Percentiles rank a stretch among this genome's conserved stretches.
These are phyloP conservation scores for Brachystomella parvula DNA, from an alignment of 1,140 invertebrate genomes.

Conservation along the genomic window DNA sequence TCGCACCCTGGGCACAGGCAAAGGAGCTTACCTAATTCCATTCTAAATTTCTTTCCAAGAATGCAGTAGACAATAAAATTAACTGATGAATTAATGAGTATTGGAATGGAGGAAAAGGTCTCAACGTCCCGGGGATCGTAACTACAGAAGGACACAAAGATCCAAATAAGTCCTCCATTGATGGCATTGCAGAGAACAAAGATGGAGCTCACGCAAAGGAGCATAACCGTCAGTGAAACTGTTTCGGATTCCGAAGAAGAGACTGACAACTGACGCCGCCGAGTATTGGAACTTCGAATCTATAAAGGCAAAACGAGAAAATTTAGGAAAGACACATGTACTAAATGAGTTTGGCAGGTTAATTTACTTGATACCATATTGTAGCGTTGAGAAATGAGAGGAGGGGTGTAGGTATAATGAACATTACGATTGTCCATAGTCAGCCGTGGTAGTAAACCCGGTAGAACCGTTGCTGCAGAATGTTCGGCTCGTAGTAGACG, in stretches of 20 bases:
- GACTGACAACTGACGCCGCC: not conserved
- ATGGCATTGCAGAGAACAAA: not conserved
- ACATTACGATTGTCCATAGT: not conserved
- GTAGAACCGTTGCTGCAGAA: not conserved
- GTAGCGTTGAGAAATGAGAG: not conserved
- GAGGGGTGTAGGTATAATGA: not conserved
- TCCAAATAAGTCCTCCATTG: not conserved
- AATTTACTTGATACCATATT: not conserved
- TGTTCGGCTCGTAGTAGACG: not conserved
- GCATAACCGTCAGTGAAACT: not conserved
- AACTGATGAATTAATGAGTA: not conserved
- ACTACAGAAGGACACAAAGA: not conserved
- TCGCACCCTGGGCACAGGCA: conserved; percentile 47
- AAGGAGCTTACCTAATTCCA: conserved; percentile 45
- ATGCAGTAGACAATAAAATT: conserved; percentile 4
- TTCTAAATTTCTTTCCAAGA: not conserved
- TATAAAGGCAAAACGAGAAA: not conserved
- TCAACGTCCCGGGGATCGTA: not conserved
- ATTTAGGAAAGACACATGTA: not conserved
- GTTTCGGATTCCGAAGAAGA: not conserved
- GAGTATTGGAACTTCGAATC: not conserved
- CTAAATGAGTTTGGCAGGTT: not conserved
- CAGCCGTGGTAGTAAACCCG: not conserved
- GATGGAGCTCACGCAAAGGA: not conserved
- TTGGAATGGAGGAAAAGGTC: not conserved